Evolutionary conservation across 2,113 vertebrate genomes (phyloP).

Genomic region (Peromyscus polionotus): DNA sequence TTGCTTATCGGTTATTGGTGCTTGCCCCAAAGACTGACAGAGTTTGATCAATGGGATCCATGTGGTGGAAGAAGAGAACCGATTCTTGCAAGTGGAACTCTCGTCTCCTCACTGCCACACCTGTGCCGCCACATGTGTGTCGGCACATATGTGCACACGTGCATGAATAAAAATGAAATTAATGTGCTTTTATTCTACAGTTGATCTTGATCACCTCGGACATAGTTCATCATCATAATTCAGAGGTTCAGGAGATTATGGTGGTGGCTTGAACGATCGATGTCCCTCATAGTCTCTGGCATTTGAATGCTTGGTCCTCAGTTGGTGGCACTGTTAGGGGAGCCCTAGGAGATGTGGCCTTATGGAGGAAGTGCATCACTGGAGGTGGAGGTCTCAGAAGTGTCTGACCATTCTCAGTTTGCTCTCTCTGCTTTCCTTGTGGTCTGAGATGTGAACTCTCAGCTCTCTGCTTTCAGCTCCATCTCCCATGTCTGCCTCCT

Average conservation of each 20-base stretch:
- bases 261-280: background rate
- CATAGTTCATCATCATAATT: constrained; percentile 5
- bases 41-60: background rate
- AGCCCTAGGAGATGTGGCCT: background rate
- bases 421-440: background rate
- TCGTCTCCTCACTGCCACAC: background rate
- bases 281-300: background rate
- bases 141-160: background rate
- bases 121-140: background rate
- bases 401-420: background rate
- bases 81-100: background rate
- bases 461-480: background rate
- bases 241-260: background rate
- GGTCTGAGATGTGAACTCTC: background rate
- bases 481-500: no score
- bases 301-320: background rate
- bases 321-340: background rate
- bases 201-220: background rate
- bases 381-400: background rate
- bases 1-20: background rate
- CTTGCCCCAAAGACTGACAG: background rate
- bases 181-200: background rate
- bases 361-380: background rate
- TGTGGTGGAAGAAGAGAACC: background rate
- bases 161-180: background rate